These are phyloP conservation scores for Leptopterna dolabrata DNA, from an alignment of 2,888 invertebrate species.

Conservation along the genomic window DNA sequence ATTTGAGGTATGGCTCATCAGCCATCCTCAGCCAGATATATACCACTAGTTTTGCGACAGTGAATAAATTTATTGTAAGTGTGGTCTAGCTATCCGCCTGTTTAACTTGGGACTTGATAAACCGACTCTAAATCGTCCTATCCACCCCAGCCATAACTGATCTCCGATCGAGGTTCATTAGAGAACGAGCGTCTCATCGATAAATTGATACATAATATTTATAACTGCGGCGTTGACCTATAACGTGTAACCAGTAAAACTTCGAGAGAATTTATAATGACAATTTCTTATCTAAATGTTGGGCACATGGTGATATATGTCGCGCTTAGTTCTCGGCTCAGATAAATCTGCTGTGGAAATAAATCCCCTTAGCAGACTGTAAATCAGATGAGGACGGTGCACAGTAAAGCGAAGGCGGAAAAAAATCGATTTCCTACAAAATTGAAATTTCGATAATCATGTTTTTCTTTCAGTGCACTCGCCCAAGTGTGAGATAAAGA, in stretches of 20 bases:
- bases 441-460: too few species aligned
- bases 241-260: not conserved
- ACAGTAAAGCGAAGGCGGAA: too few species aligned
- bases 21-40: too few species aligned
- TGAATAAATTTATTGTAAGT: too few species aligned
- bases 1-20: too few species aligned
- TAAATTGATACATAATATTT: slow-evolving; percentile 6
- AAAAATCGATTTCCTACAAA: too few species aligned
- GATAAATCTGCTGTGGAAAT: not conserved
- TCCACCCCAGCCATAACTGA: not conserved
- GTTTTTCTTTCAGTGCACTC: too few species aligned
- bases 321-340: not conserved
- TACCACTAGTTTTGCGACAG: too few species aligned
- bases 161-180: not conserved
- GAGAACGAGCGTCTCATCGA: not conserved
- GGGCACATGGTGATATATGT: not conserved
- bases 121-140: not conserved
- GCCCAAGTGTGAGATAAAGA: too few species aligned
- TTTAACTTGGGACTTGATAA: too few species aligned
- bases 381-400: not conserved
- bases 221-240: not conserved
- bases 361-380: not conserved
- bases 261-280: not conserved
- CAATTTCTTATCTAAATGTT: not conserved
- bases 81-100: too few species aligned